Conservation (phyloP, 2,888 invertebrate genomes). For the Panzeria rudis region DNA sequence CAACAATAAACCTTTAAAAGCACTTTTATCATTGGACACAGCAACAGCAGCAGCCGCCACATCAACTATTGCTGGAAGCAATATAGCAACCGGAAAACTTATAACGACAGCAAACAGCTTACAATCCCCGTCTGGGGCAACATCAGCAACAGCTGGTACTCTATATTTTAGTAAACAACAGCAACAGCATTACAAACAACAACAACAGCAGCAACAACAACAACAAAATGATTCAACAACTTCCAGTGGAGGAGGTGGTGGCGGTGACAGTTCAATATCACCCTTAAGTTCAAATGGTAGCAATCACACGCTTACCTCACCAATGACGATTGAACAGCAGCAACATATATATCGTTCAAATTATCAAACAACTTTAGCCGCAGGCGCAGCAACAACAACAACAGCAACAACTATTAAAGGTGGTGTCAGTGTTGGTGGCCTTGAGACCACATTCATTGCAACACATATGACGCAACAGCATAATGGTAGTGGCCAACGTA, state of each 20-base stretch:
- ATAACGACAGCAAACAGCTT: constrained; percentile 65
- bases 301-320: constrained; percentile 81
- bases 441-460: constrained; percentile 75
- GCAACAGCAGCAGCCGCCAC: constrained; percentile 71
- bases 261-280: constrained; percentile 75
- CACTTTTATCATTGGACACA: constrained; percentile 82
- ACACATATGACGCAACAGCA: constrained; percentile 73
- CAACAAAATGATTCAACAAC: constrained; percentile 76
- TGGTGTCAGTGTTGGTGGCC: constrained; percentile 47
- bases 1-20: constrained; percentile 83
- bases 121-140: constrained; percentile 64
- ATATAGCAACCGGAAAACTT: constrained; percentile 68
- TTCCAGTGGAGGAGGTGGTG: constrained; percentile 63
- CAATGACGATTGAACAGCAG: constrained; percentile 81
- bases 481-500: constrained; percentile 58
- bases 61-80: constrained; percentile 39
- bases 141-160: constrained; percentile 62
- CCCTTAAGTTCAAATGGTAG: constrained; percentile 82
- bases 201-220: constrained; percentile 70
- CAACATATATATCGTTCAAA: constrained; percentile 64
- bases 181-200: constrained; percentile 69
- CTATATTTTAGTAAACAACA: constrained; percentile 62
- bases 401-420: constrained; percentile 62
- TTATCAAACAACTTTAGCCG: constrained; percentile 47
- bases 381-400: constrained; percentile 46